These are phyloP conservation scores for Drosophila imparisetae DNA, from an alignment of 2,888 invertebrate genomes.

Conservation along the genomic window DNA sequence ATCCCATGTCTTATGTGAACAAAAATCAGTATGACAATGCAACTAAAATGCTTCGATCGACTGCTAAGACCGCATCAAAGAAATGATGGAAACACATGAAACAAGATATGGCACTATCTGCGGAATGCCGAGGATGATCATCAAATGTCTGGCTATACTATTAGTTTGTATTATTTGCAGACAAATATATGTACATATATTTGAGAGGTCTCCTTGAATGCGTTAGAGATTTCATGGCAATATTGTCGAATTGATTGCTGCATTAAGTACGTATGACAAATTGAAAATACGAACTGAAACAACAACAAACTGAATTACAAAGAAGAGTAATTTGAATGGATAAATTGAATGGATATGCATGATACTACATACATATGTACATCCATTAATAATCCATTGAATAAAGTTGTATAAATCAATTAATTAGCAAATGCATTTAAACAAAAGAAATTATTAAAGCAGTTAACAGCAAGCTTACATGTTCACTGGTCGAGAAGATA, in stretches of 20 bases:
- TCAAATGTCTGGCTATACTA: neutral
- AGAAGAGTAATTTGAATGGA: slow-evolving; percentile 7
- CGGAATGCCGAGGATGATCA: neutral
- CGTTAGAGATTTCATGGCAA: too few species aligned
- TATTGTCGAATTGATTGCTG: slow-evolving; percentile 54
- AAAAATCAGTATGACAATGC: slow-evolving; percentile 9
- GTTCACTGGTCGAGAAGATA: neutral
- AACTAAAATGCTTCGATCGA: slow-evolving; percentile 20
- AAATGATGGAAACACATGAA: slow-evolving; percentile 18
- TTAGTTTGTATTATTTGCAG: neutral
- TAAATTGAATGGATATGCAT: neutral
- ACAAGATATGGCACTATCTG: neutral
- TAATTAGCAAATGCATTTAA: neutral
- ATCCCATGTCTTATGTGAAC: slow-evolving; percentile 12
- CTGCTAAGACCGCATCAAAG: slow-evolving; percentile 11
- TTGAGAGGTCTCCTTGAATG: neutral
- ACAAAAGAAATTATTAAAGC: neutral
- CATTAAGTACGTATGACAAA: slow-evolving; percentile 68
- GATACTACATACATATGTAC: slow-evolving; percentile 9
- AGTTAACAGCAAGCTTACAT: neutral
- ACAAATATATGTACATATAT: neutral
- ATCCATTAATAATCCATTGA: too few species aligned
- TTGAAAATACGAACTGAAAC: slow-evolving; percentile 39
- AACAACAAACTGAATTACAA: slow-evolving; percentile 28
- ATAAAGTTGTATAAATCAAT: slow-evolving; percentile 37